Base-by-base conservation (phyloP, 1,140 invertebrate species). In the Sycophila sp. region DNA sequence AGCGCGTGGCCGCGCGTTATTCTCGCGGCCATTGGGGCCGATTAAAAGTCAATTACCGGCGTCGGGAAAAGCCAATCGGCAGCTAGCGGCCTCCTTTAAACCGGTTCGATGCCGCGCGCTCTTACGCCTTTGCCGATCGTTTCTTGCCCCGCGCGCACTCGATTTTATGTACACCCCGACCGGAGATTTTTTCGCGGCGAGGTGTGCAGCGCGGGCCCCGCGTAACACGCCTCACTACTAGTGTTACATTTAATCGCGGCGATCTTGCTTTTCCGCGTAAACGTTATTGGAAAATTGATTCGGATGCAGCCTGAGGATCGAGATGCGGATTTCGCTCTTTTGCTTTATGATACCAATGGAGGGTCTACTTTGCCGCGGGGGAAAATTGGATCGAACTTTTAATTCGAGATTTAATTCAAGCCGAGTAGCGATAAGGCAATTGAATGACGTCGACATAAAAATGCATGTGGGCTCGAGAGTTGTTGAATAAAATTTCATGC, bases 21-120 rank as follows among this genome's bases (percentile, higher is more conserved):
- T 64, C 17, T 4, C 26, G 34, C 40, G 53, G 68, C 71, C 60
- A 42, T 24, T 51, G 56, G 62, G 55, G 72, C 47, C 74, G 74
- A 78, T 80, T 77, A 79, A 79, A 77, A 78, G 75, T 73, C 77
- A 75, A 78, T 80, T 77, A 78, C 71, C 62, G 56, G 32, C 42
- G 42, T 75, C 62, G 72, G 66, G 42, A 72, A 45, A 38, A 59
- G n/a, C 55, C 73, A 71, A 74, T 75, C 71, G 28, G n/a, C 55
- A 4, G 36, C 53, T 30, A 11, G 10, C 1, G 13, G 36, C 38
- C 66, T 62, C 28, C 15, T 63, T 47, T 32, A 55, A 38, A 66
- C 68, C 24, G 62, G 49, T 32, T 28, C 51, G 63, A 69, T 63
- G 42, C 30, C n/a, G 15, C 36, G 63, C 38, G 58, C 59, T 62